Conservation (phyloP, 2,888 invertebrate species). For the Tenthredo notha region DNA sequence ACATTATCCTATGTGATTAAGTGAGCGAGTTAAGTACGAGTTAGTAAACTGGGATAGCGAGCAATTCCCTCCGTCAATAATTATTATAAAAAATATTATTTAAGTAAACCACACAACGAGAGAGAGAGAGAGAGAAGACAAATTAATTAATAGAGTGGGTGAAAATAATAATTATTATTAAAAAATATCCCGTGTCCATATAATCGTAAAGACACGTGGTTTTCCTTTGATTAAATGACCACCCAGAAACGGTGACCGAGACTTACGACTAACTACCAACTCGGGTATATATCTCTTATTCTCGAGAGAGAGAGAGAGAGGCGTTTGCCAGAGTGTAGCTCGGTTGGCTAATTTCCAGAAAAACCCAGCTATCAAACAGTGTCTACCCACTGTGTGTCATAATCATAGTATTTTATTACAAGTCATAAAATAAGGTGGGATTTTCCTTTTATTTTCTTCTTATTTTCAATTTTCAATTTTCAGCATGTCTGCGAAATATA, state of each 20-base stretch:
- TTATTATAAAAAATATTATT: no score
- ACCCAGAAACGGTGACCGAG: conserved; percentile 20
- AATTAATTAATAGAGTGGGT: no score
- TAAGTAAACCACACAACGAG: no score
- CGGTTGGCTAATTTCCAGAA: conserved; percentile 7
- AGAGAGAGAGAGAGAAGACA: not conserved
- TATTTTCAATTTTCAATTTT: not conserved
- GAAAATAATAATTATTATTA: no score
- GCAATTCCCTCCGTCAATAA: no score
- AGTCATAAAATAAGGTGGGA: not conserved
- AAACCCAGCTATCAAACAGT: not conserved
- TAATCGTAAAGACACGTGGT: not conserved
- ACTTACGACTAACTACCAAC: conserved; percentile 1
- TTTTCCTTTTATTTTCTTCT: not conserved
- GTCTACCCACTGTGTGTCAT: conserved; percentile 28
- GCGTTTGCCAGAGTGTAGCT: not conserved
- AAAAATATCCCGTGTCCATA: no score
- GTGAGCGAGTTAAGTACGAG: no score
- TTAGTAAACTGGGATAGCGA: no score
- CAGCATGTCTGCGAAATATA: not conserved
- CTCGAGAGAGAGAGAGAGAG: no score
- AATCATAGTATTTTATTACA: not conserved
- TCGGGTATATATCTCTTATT: not conserved
- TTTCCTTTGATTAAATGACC: conserved; percentile 8
- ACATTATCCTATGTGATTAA: not conserved